These are phyloP conservation scores for Panonychus citri DNA, from an alignment of 1,140 invertebrate species.

Conservation along the genomic window DNA sequence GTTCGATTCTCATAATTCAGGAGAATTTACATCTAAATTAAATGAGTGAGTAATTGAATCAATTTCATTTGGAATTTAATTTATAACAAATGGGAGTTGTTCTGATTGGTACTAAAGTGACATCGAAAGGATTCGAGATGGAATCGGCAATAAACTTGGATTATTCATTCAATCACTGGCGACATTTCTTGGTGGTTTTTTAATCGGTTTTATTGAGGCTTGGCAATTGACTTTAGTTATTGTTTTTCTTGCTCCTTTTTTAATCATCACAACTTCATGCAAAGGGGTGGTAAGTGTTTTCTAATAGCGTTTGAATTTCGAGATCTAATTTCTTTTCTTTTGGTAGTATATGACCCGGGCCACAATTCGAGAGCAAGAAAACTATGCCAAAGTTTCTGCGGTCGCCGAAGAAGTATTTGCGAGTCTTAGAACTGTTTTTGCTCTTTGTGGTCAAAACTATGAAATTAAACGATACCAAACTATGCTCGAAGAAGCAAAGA, in stretches of 20 bases:
- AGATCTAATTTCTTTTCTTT: too few relatives aligned
- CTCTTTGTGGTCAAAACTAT: background rate
- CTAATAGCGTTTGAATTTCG: too few relatives aligned
- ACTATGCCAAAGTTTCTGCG: conserved; percentile 25
- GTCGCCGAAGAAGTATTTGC: conserved; percentile 27
- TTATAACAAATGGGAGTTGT: background rate
- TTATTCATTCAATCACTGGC: conserved; percentile 23
- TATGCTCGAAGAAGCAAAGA: background rate
- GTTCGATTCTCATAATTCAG: conserved; percentile 55
- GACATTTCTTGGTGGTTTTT: conserved; percentile 22
- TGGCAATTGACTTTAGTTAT: conserved; percentile 25
- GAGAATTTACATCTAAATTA: conserved; percentile 54
- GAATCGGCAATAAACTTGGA: conserved; percentile 32
- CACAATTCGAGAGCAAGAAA: conserved; percentile 18
- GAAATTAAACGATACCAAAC: background rate
- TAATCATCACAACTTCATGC: conserved; percentile 18
- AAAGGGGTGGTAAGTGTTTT: too few relatives aligned
- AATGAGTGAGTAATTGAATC: conserved; percentile 21
- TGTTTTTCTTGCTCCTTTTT: conserved; percentile 22
- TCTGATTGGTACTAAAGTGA: conserved; percentile 34
- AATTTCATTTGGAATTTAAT: too few relatives aligned
- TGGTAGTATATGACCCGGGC: too few relatives aligned
- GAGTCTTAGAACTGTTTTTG: conserved; percentile 23
- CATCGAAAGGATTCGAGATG: conserved; percentile 16
- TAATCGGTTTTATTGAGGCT: conserved; percentile 23